Evolutionary conservation across 1,140 invertebrate species (phyloP).

Genomic region (Ceratina calcarata): DNA sequence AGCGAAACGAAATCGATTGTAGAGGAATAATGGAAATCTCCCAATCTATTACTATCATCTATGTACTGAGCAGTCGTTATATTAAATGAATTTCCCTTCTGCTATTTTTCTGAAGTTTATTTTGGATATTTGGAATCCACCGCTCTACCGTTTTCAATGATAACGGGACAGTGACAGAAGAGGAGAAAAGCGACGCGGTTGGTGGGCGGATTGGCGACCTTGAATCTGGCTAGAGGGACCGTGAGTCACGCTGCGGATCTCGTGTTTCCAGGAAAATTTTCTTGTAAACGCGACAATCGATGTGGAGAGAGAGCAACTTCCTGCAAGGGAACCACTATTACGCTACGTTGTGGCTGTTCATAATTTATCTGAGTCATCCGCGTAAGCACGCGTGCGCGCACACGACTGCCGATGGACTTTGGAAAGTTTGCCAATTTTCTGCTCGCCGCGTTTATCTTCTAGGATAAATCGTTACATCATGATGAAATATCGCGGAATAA

Average conservation of each 20-base stretch:
- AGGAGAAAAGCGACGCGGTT: constrained; percentile 2
- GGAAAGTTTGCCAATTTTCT: constrained; percentile 13
- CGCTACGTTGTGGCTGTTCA: neutral
- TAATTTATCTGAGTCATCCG: constrained; percentile 49
- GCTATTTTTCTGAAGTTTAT: no score
- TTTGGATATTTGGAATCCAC: no score
- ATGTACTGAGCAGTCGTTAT: no score
- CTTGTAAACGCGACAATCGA: constrained; percentile 51
- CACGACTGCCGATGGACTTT: neutral
- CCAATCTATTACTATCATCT: no score
- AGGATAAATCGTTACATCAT: neutral
- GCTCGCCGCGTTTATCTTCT: neutral
- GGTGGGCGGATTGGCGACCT: constrained; percentile 60
- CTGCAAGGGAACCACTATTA: constrained; percentile 34
- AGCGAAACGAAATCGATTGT: neutral
- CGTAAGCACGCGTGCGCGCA: neutral
- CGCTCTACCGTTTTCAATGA: neutral
- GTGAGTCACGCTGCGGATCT: constrained; percentile 55
- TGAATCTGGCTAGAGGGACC: constrained; percentile 52
- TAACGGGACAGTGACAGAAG: neutral
- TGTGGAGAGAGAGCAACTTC: constrained; percentile 34
- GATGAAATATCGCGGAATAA: neutral
- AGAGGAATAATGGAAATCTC: no score
- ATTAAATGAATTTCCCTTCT: no score
- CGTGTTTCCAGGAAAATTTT: constrained; percentile 58